Evolutionary conservation across 2,888 invertebrate species (phyloP).

Genomic region (Petrolisthes cinctipes): DNA sequence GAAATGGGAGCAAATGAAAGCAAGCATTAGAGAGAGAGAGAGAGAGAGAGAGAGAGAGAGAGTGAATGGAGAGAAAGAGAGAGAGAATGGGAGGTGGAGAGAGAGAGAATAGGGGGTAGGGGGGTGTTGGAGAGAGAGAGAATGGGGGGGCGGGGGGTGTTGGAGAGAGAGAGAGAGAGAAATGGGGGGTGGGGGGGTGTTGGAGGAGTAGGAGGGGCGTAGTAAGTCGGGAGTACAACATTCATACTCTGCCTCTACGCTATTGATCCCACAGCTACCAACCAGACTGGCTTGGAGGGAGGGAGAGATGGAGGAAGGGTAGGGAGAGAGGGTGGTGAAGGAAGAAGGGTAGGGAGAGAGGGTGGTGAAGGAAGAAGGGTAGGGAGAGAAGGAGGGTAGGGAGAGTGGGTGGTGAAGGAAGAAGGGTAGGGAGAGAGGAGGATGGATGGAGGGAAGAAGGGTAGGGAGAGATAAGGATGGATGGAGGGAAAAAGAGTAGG

Average conservation of each 20-base stretch:
- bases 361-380: background rate
- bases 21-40: too few species aligned
- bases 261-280: conserved; percentile 43
- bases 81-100: background rate
- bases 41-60: background rate
- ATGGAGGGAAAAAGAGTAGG: background rate
- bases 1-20: background rate
- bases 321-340: background rate
- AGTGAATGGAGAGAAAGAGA: background rate
- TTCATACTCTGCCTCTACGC: conserved; percentile 58
- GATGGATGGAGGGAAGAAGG: background rate
- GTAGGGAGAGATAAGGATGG: background rate
- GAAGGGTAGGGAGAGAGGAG: background rate
- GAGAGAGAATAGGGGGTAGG: background rate
- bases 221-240: conserved; percentile 59
- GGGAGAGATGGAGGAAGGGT: background rate
- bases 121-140: background rate
- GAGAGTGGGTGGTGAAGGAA: background rate
- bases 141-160: background rate
- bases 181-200: background rate
- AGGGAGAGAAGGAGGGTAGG: background rate
- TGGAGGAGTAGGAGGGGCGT: conserved; percentile 37
- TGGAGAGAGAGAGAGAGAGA: background rate
- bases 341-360: background rate
- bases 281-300: background rate